A percentile compares a stretch with the other conserved stretches of the same genome.
These are phyloP conservation scores for Ceratina australensis DNA, from an alignment of 1,140 invertebrate species.

Conservation along the genomic window DNA sequence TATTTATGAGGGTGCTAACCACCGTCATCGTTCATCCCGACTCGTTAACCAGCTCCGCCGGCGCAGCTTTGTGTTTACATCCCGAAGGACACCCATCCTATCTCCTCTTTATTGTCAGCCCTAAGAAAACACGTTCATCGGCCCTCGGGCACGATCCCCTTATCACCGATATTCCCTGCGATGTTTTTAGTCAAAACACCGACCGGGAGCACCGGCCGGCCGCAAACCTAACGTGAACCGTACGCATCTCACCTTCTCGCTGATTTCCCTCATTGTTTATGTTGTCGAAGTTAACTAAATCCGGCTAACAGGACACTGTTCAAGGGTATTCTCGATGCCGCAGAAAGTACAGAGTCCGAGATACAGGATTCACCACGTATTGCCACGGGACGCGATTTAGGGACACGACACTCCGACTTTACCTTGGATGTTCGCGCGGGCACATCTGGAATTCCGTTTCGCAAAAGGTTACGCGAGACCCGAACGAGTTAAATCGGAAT, in stretches of 20 bases:
- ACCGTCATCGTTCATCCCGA: constrained; percentile 72
- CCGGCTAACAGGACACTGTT: not conserved
- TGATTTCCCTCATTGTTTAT: not conserved
- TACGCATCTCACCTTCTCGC: not conserved
- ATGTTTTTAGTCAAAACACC: constrained; percentile 31
- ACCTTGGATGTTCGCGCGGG: not conserved
- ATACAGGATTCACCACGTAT: not conserved
- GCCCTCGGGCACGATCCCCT: constrained; percentile 36
- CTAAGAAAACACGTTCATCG: constrained; percentile 60
- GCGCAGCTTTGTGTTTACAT: constrained; percentile 62
- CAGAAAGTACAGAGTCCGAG: not conserved
- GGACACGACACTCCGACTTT: not conserved
- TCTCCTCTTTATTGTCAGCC: constrained; percentile 60
- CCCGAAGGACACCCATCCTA: constrained; percentile 60
- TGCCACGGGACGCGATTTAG: no score
- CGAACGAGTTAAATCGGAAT: constrained; percentile 17
- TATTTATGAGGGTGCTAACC: constrained; percentile 74
- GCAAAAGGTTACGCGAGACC: constrained; percentile 37
- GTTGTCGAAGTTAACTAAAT: not conserved
- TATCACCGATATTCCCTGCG: constrained; percentile 39
- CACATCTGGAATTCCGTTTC: constrained; percentile 18
- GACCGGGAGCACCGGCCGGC: not conserved
- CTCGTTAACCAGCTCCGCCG: constrained; percentile 67
- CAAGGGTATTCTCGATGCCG: not conserved
- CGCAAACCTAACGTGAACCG: no score